Base-by-base conservation (phyloP, 1,140 invertebrate genomes). In the Anastrepha ludens region DNA sequence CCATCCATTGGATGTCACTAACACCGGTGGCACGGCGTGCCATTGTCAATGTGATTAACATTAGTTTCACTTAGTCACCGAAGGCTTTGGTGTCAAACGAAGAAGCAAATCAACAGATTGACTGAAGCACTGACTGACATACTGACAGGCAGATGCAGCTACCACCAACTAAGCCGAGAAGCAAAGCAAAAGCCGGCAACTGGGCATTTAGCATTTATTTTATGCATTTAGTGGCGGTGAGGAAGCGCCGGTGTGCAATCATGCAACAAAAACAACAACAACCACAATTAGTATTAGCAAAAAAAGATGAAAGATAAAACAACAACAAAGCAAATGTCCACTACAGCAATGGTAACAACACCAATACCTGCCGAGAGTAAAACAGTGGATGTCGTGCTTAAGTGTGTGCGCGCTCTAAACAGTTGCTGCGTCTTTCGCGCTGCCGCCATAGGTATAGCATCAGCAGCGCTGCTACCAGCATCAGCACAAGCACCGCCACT, bases 41-140 rank as follows among this genome's bases (percentile, higher is more conserved):
- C 44, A 11, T 29, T 67, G 59, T 67, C 86, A 87, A 62, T 70
- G 86, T 64, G 47, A 65, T 87, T 87, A 64, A 67, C 59, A 87
- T 87, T 70, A 65, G 64, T 87, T 88, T 88, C 41, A 87, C 87
- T 89, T 88, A 88, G 87, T 85, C 88, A 89, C 89, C 90, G 89
- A 89, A 39, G 59, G 9, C 67, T 81, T 55, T 29, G 74, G 2
- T 47, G 9, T 47, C 74, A 29, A 81, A 60, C 20, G 39, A 58
- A 62, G 29, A 60, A 58, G 50, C 85, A 86, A 47, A 62, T 55
- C 59, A 60, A 62, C 55, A 86, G 29, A 62, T 39, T 15, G 59
- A 86, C 58, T 55, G 58, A 29, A 29, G 1, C 29, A 29, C 50
- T 17, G 58, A 60, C 41, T 17, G 29, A 86, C 55, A 17, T 20